A percentile compares a stretch with the other conserved stretches of the same genome.
Evolutionary conservation across 1,140 invertebrate species (phyloP).

Genomic region (Pararge aegeria): DNA sequence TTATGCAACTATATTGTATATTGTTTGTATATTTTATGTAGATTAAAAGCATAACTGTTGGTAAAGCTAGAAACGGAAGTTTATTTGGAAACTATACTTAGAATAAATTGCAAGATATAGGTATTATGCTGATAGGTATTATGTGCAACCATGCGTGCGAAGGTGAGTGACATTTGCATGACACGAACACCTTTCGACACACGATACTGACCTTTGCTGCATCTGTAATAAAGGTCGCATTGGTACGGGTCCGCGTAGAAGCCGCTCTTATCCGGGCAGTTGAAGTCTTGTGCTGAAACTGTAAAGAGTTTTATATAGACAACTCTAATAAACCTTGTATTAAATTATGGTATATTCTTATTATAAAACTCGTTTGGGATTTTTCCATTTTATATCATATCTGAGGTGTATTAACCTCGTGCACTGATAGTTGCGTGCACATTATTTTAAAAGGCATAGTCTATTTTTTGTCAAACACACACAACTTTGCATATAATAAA

Average conservation of each 20-base stretch:
- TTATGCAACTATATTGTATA: too few species aligned
- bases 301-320: constrained; percentile 32
- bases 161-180: constrained; percentile 47
- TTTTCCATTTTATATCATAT: too few species aligned
- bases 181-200: constrained; percentile 46
- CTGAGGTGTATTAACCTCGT: too few species aligned
- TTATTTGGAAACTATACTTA: background rate
- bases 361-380: too few species aligned
- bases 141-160: constrained; percentile 29
- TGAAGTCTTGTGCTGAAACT: constrained; percentile 80
- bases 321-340: too few species aligned
- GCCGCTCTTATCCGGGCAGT: constrained; percentile 87
- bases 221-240: constrained; percentile 91
- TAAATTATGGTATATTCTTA: too few species aligned
- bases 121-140: constrained; percentile 2
- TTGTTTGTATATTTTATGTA: too few species aligned
- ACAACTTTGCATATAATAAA: too few species aligned
- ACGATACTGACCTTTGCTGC: constrained; percentile 82
- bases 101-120: background rate
- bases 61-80: constrained; percentile 5
- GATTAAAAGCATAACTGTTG: too few species aligned
- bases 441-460: too few species aligned
- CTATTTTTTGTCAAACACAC: too few species aligned
- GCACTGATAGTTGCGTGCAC: too few species aligned
- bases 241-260: constrained; percentile 88